Base-by-base conservation (phyloP, 2,797 vertebrate genomes). In the Leptoclinus maculatus region DNA sequence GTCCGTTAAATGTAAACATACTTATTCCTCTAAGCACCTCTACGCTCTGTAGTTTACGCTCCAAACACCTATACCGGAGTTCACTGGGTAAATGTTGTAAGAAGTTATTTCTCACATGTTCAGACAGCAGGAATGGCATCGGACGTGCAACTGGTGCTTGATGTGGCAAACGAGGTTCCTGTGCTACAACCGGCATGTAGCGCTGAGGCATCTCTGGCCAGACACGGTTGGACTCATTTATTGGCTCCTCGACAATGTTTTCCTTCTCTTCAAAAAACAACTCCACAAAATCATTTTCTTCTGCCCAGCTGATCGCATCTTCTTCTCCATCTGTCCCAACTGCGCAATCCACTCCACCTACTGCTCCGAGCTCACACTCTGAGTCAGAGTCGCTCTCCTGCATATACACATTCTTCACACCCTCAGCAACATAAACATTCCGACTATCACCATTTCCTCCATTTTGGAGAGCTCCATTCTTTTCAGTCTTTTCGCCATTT, bases 301-400 rank as follows among this genome's bases (percentile, higher is more conserved):
- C 95, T 38, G 81, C 84, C 91, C 93, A 96, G 84, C 86, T 91
- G 29, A 84, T 84, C 13, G 62, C 80, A 2, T 93, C 90, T 36
- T 45, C 60, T 11, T 87, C 80, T 29, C 78, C 76, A 3, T 91
- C 85, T 2, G 88, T 85, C 53, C 91, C 82, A 57, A 90, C 87
- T n/a, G 87, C 91, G 0, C 90, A 90, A 43, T 95, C 94, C 63
- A 94, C 93, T 70, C 97, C 98, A 71, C 97, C 97, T 19, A 96
- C 96, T n/a, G 97, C 98, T 87, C 97, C 98, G 6, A 95, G 76
- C 79, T 96, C 95, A 67, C 95, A 95, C 63, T 97, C 97, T 13
- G 94, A 95, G 80, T 94, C 91, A 58, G 91, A 91, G 65, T 96
- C 96, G 62, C 84, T 91, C 63, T 95, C 95, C 56, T 92, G 94